phyloP scores from a whole-genome alignment of 1,140 invertebrate species.

The Pseudomyrmex gracilis region DNA sequence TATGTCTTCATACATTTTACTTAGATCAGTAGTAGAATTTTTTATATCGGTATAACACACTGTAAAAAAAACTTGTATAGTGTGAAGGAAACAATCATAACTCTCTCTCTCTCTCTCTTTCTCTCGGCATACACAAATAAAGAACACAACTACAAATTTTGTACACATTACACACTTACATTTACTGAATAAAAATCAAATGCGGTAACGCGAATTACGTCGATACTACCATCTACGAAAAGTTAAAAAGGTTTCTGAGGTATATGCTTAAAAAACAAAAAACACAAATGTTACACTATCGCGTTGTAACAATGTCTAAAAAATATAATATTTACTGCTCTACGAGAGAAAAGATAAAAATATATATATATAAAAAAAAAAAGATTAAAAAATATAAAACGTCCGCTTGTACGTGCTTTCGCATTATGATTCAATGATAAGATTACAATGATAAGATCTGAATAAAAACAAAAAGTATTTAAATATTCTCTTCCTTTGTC shows the following conservation, averaged over 20 bases:
- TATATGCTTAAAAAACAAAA: too few species aligned
- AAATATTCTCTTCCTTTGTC: too few species aligned
- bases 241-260: background rate
- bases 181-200: background rate
- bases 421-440: conserved; percentile 27
- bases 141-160: background rate
- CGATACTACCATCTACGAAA: background rate
- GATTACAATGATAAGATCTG: conserved; percentile 24
- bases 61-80: conserved; percentile 1
- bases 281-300: background rate
- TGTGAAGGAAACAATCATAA: conserved; percentile 1
- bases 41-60: background rate
- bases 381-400: conserved; percentile 47
- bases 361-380: conserved; percentile 43
- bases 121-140: background rate
- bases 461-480: background rate
- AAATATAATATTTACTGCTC: conserved; percentile 8
- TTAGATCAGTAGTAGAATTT: too few species aligned
- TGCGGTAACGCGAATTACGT: background rate
- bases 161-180: conserved; percentile 7
- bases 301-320: background rate
- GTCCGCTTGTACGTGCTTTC: conserved; percentile 23
- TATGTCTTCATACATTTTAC: too few species aligned
- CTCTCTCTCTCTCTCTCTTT: background rate
- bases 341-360: conserved; percentile 23